Base-by-base conservation (phyloP, 2,888 invertebrate genomes). In the Aporophyla nigra region DNA sequence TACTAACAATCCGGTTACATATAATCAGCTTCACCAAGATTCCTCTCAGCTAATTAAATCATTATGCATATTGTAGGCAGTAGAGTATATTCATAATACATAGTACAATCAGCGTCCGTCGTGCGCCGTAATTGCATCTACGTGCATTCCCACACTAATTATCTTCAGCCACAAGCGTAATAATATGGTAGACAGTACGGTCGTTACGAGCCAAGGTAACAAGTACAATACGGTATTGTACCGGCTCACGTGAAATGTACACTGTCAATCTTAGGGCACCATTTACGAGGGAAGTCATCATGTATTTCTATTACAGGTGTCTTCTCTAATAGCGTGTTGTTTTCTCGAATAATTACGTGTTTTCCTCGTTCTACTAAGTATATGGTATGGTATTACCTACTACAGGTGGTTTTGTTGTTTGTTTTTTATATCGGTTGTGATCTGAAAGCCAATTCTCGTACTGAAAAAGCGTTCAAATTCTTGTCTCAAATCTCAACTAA, bases 111-210 rank as follows among this genome's bases (percentile, higher is more conserved):
- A 81, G 78, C 79, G 76, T 81, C 85, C 83, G 86, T 91, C 90
- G 88, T 89, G 85, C 86, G 78, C 82, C 78, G 86, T 94, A 94
- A 95, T 95, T 93, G 93, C 93, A 93, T 93, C 90, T 94, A 92
- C 93, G 91, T 94, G 93, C 94, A 95, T 94, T 94, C 92, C 92
- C 90, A 91, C 90, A 90, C 92, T 93, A 93, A 95, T 95, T 95
- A 95, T 93, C 90, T 92, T 91, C 91, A 89, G 89, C 92, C 93
- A 91, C 94, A 92, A 93, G 90, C 91, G 91, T 92, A 93, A 94
- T 93, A 93, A 93, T 90, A 91, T 86, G 89, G 88, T 89, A 77
- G 89, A 88, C 89, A 87, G 89, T 88, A 86, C 81, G 81, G 80
- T 91, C 87, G 92, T 93, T 93, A 93, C 88, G 81, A 61, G 80